These are phyloP conservation scores for Anarhynchus alexandrinus DNA, from an alignment of 2,113 vertebrate species.

Conservation along the genomic window DNA sequence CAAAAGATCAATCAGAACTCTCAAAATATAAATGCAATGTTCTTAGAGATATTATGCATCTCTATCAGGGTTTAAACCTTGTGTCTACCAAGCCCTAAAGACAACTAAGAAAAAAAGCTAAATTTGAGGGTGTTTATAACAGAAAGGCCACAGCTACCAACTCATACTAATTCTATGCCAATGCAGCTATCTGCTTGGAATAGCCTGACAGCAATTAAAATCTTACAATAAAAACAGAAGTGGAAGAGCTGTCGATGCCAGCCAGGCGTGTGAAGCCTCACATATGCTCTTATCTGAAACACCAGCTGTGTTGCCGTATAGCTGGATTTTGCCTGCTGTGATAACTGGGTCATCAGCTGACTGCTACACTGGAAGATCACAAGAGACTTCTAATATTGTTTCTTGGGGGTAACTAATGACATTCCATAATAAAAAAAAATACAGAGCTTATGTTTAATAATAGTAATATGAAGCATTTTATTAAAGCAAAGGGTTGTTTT, in stretches of 20 bases:
- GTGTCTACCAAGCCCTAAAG: neutral
- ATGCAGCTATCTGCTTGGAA: neutral
- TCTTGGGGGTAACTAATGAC: neutral
- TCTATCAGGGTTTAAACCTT: neutral
- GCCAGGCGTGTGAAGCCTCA: neutral
- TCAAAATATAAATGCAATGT: neutral
- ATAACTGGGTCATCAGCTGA: constrained; percentile 35
- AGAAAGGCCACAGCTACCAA: neutral
- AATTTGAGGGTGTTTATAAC: neutral
- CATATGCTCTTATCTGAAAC: constrained; percentile 26
- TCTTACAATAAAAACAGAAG: neutral
- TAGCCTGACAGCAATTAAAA: neutral
- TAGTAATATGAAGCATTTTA: neutral
- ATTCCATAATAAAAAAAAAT: neutral
- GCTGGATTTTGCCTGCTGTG: constrained; percentile 19
- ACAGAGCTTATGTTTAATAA: neutral
- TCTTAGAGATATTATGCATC: neutral
- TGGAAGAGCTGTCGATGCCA: neutral
- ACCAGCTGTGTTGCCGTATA: neutral
- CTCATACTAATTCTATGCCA: neutral
- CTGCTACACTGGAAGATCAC: neutral
- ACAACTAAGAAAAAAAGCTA: neutral
- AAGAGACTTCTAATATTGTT: neutral
- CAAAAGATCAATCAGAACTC: neutral
- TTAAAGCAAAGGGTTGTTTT: neutral